Evolutionary conservation across 2,888 invertebrate species (phyloP), one percentile per base, ranked within the genome.

Genomic region (Bruchidius siliquastri): DNA sequence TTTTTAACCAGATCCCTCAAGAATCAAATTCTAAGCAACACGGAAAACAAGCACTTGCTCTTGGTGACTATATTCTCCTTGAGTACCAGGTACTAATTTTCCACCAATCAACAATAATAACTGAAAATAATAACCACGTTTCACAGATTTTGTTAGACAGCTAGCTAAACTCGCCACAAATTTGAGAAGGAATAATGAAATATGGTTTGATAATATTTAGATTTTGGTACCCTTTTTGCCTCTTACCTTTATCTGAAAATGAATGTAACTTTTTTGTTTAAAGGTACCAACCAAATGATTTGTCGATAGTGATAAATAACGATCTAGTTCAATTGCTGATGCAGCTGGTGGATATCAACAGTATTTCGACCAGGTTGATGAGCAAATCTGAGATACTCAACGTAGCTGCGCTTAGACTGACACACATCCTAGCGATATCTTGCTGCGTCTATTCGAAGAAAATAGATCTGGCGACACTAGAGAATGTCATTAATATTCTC

Each of bases 401-500:
- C 20, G 85, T 89, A 8, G 88, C 89, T n/a, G 87, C 89, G 72
- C 85, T 88, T 73, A 84, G 90, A 71, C 83, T 90, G 20, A 85
- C 90, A 30, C 89, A 90, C 79, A 88, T 90, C 76, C 83, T 91
- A 26, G 87, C 90, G 0, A 84, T 90, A 75, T 89, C 89, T 0
- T 87, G 88, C 76, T 89, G 89, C 73, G 86, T 88, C 30, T 87
- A 89, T 83, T 87, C 89, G 0, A 87, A 88, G 73, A 84, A 86
- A 79, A 76, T 91, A 73, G 88, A 88, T 71, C 77, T 84, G 20
- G 82, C 83, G 20, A 87, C 89, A 10, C 82, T 90, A 3, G 87
- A 88, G 79, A 86, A 86, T 73, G 87, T 91, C 0, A 83, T 90
- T 20, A 88, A 89, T 75, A 86, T 88, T 70, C 81, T 90, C 74